A percentile compares a stretch with the other conserved stretches of the same genome.
Conservation (phyloP, 1,140 invertebrate genomes). For the Monomorium pharaonis region DNA sequence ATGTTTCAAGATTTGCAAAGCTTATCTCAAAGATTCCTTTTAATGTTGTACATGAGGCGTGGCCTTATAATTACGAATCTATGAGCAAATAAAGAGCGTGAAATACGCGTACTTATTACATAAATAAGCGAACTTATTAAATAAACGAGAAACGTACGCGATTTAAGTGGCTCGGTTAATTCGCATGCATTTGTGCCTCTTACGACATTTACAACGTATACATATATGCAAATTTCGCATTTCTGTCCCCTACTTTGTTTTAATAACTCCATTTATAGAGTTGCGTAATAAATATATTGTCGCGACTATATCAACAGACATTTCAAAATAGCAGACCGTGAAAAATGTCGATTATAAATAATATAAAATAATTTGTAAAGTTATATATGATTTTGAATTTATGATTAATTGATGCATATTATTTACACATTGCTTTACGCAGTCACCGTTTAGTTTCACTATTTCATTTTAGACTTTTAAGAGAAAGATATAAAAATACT, state of each 20-base stretch:
- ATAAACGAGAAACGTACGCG: constrained; percentile 46
- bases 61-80: neutral
- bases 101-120: constrained; percentile 3
- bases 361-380: neutral
- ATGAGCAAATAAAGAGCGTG: neutral
- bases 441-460: neutral
- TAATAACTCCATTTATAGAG: neutral
- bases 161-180: constrained; percentile 33
- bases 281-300: constrained; percentile 10
- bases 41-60: neutral
- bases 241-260: constrained; percentile 10
- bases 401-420: neutral
- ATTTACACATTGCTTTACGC: neutral
- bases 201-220: neutral
- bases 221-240: constrained; percentile 21
- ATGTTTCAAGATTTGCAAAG: constrained; percentile 3
- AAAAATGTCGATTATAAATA: neutral
- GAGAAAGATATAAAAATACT: neutral
- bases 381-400: neutral
- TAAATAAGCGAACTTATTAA: constrained; percentile 41
- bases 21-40: neutral
- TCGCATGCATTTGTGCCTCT: constrained; percentile 3
- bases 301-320: neutral
- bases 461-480: neutral
- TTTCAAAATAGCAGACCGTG: neutral